Conservation (phyloP, 1,140 invertebrate genomes). For the Calosoma granatense region DNA sequence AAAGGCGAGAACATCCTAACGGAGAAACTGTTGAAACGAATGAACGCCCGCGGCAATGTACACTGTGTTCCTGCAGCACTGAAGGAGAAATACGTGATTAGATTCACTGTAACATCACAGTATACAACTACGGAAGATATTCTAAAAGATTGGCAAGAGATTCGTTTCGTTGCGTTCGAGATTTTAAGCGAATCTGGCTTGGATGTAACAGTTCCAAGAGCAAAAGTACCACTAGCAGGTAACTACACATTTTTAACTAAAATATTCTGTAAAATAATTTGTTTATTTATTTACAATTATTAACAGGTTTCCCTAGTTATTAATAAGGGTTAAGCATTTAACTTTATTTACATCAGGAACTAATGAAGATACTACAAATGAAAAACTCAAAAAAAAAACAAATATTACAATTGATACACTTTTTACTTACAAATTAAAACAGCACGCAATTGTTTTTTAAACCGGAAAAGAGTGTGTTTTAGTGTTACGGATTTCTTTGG, state of each 20-base stretch:
- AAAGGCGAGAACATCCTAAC: constrained; percentile 74
- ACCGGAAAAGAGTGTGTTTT: too few species aligned
- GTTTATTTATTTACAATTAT: too few species aligned
- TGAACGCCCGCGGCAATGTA: constrained; percentile 77
- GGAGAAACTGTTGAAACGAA: constrained; percentile 72
- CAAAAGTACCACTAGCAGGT: constrained; percentile 67
- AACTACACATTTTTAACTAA: too few species aligned
- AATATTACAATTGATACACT: too few species aligned
- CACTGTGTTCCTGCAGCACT: constrained; percentile 89
- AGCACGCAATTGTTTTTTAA: too few species aligned
- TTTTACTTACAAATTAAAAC: too few species aligned
- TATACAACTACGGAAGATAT: constrained; percentile 84
- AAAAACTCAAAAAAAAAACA: too few species aligned
- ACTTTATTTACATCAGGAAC: too few species aligned
- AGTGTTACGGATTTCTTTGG: too few species aligned
- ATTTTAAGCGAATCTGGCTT: constrained; percentile 54
- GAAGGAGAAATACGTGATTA: constrained; percentile 83
- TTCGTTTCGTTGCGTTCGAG: constrained; percentile 64
- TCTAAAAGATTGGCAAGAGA: constrained; percentile 81
- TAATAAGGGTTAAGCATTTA: too few species aligned
- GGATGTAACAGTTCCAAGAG: constrained; percentile 33
- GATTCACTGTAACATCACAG: constrained; percentile 60
- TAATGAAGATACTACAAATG: too few species aligned
- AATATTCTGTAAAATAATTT: constrained; percentile 4
- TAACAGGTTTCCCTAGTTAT: too few species aligned